Base-by-base conservation (phyloP, 2,888 invertebrate genomes). In the Acleris laterana region DNA sequence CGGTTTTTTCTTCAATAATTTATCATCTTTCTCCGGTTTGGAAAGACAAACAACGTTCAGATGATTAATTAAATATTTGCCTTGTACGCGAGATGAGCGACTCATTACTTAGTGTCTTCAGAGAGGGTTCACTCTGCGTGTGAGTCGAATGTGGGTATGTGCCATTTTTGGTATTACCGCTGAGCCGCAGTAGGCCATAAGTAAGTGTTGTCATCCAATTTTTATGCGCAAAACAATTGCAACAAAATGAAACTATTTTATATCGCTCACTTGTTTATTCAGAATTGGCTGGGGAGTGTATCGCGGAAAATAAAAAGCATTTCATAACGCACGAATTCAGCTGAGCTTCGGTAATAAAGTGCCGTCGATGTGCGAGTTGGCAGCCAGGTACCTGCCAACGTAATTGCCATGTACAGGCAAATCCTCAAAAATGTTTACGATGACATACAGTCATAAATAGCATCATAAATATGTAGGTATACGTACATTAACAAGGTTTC, bases 261-360 rank as follows among this genome's bases (percentile, higher is more conserved):
- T 61, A 46, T 22, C 44, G 65, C 28, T 56, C 22, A 56, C 28
- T 55, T 56, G 28, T 61, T 56, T 50, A 56, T 49, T 44, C 56
- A 25, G 49, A 42, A 50, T 44, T 61, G 32, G 61, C 28, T 55
- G 49, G 48, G 59, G 53, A 20, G 28, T 49, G 49, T 60, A 44
- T 53, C 60, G 17, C 50, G 46, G 56, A 22, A 65, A 61, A 46
- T 65, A 65, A 65, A 65, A 56, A 65, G 61, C 51, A 56, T 61
- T 65, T 61, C 65, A 61, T 65, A 65, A 65, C 60, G 50, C 61
- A 55, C 20, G 56, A 61, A 61, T 60, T 61, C 65, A 50, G 50
- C 44, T 61, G 64, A 55, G 65, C 61, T 61, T 60, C 55, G 50
- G 61, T 56, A 55, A 65, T 61, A 65, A 65, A 65, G 46, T 56